Conservation (phyloP, 2,113 vertebrate species). For the Burhinus bistriatus region DNA sequence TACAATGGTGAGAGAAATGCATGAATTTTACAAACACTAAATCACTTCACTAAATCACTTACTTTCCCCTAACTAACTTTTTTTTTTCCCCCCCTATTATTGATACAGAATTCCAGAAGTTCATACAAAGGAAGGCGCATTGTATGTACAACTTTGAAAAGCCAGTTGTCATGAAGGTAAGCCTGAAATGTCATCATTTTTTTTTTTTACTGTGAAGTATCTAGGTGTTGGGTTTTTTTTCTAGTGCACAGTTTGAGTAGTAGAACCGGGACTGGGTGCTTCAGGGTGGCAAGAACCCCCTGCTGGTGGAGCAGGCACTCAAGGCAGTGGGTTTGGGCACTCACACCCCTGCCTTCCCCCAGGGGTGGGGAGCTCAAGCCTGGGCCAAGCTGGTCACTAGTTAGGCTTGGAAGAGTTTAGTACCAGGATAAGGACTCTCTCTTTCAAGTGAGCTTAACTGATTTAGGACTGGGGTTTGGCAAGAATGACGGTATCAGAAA, state of each 20-base stretch:
- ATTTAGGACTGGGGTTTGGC: neutral
- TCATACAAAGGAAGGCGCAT: slow-evolving; percentile 90
- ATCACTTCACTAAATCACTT: accelerated
- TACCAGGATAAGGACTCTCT: neutral
- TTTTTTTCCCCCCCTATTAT: neutral
- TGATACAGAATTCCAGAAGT: slow-evolving; percentile 93
- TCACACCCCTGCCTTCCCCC: neutral
- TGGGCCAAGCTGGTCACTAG: neutral
- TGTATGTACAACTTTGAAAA: slow-evolving; percentile 93
- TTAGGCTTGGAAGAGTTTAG: neutral
- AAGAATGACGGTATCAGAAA: accelerated
- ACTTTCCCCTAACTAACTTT: neutral
- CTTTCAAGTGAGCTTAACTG: neutral
- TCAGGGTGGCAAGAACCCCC: too few species aligned
- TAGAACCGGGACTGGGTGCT: too few species aligned
- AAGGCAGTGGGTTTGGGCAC: too few species aligned
- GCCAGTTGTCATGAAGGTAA: slow-evolving; percentile 94
- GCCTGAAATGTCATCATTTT: neutral
- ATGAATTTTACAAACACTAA: accelerated
- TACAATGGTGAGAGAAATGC: slow-evolving; percentile 85
- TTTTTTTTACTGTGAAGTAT: accelerated
- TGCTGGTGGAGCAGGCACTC: too few species aligned
- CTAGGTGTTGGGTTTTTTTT: accelerated
- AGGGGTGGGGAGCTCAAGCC: accelerated
- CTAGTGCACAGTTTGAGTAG: accelerated